Conservation (phyloP, 2,113 vertebrate species). For the Aegithalos caudatus region DNA sequence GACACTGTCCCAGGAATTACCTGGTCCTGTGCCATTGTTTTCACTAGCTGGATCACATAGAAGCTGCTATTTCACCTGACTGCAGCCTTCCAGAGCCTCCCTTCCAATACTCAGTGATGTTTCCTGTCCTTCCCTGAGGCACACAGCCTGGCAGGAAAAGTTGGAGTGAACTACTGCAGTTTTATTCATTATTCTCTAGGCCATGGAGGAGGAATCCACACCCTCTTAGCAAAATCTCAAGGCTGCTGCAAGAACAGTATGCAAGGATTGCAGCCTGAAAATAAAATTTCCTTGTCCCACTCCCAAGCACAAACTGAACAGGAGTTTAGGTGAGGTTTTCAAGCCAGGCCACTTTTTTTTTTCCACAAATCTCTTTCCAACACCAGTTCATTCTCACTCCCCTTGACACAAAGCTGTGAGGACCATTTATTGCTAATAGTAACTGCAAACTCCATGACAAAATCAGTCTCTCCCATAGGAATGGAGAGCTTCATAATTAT, state of each 20-base stretch:
- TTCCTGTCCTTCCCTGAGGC: background rate
- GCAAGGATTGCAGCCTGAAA: background rate
- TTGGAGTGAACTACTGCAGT: background rate
- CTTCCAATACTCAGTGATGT: background rate
- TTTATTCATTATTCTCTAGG: background rate
- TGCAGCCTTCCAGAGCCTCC: background rate
- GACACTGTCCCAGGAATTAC: background rate
- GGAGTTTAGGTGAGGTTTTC: background rate
- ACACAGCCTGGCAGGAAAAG: background rate
- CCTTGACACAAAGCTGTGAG: background rate
- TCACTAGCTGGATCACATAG: background rate
- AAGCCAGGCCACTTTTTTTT: background rate
- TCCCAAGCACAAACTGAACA: background rate
- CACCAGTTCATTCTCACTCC: background rate
- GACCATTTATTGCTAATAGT: background rate
- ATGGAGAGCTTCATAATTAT: background rate
- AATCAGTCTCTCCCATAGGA: background rate
- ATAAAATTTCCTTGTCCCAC: rapidly evolving
- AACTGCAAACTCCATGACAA: background rate
- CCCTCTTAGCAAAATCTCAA: background rate
- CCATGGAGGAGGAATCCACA: background rate
- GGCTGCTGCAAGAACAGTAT: background rate
- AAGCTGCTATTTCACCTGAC: background rate
- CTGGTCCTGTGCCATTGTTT: background rate
- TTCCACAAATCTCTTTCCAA: background rate